phyloP scores from a whole-genome alignment of 2,797 vertebrate genomes.

The Acanthiza pusilla region DNA sequence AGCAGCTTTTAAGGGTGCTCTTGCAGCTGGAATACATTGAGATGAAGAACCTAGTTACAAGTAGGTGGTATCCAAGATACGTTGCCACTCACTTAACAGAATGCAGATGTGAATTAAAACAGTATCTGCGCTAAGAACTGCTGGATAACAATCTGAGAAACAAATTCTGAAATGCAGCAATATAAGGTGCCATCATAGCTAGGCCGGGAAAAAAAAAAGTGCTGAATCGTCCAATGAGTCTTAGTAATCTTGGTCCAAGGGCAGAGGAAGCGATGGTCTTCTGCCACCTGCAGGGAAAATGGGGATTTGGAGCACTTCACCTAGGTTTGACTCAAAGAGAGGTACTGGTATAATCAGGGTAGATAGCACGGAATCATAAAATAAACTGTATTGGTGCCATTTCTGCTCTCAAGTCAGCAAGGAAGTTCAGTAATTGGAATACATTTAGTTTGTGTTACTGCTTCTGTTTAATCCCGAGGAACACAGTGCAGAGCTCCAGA shows the following conservation, averaged over 20 bases:
- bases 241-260: not conserved
- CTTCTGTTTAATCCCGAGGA: not conserved
- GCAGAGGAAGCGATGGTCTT: not conserved
- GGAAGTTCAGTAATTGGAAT: not conserved
- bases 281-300: not conserved
- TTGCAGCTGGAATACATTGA: not conserved
- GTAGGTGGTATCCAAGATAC: not conserved
- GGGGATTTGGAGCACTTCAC: not conserved
- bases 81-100: not conserved
- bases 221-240: not conserved
- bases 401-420: not conserved
- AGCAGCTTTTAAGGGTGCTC: not conserved
- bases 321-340: not conserved
- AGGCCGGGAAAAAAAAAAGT: not conserved
- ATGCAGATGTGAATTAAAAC: not conserved
- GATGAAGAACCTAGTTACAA: not conserved
- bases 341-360: not conserved
- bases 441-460: not conserved
- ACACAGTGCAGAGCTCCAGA: not conserved
- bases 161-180: not conserved
- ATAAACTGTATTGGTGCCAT: not conserved
- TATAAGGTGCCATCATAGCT: not conserved
- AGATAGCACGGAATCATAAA: not conserved
- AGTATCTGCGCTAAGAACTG: not conserved
- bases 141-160: not conserved